Evolutionary conservation across 2,113 vertebrate genomes (phyloP).

Genomic region (Zonotrichia leucophrys): DNA sequence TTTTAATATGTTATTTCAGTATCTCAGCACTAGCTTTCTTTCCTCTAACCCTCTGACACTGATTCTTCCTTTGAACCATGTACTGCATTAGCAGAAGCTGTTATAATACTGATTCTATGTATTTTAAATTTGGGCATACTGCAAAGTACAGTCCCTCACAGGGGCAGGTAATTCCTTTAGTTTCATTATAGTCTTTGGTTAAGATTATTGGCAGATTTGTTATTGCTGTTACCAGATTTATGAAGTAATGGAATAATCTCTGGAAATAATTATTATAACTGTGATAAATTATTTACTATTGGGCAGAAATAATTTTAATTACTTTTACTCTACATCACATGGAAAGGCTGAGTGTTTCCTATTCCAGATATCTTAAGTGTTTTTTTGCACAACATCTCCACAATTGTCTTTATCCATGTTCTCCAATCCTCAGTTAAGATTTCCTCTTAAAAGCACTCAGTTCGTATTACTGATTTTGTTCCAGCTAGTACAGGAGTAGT

Average conservation of each 20-base stretch:
- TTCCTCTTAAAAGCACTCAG: background rate
- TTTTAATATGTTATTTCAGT: background rate
- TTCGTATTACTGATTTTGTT: background rate
- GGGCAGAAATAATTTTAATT: background rate
- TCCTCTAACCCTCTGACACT: background rate
- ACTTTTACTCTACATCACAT: background rate
- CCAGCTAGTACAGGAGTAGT: background rate
- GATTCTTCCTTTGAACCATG: background rate
- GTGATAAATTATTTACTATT: background rate
- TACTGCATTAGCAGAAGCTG: background rate
- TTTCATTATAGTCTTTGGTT: background rate
- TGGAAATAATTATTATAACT: background rate
- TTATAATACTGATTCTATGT: background rate
- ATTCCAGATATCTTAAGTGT: background rate
- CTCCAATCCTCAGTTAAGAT: background rate
- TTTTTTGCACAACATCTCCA: background rate
- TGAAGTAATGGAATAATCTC: background rate
- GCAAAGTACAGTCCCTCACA: background rate
- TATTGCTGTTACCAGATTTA: background rate
- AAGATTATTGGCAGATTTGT: background rate
- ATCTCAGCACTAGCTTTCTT: background rate
- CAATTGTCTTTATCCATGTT: background rate
- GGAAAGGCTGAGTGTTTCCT: background rate
- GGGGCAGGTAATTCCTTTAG: background rate
- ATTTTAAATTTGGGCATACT: background rate